Evolutionary conservation across 2,797 vertebrate species (phyloP).

Genomic region (Perodicticus potto): DNA sequence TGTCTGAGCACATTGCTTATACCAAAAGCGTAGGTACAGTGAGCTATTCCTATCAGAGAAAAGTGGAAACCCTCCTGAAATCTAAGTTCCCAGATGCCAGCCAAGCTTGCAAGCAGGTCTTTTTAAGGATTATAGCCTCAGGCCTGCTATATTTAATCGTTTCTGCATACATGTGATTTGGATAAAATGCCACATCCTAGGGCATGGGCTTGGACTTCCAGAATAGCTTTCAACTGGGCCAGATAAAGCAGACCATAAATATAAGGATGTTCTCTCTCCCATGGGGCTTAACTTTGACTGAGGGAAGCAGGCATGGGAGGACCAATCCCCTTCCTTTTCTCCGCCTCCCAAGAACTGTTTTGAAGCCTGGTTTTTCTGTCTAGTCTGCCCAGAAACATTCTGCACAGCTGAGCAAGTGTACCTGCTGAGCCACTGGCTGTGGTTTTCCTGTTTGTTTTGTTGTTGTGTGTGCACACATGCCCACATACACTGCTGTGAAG

Average conservation of each 20-base stretch:
- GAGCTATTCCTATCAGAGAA: not conserved
- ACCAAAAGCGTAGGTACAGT: not conserved
- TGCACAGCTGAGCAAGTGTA: not conserved
- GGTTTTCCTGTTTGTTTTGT: not conserved
- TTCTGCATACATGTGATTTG: not conserved
- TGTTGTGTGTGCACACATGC: not conserved
- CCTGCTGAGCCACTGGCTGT: not conserved
- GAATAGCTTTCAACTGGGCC: not conserved
- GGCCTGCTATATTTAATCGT: not conserved
- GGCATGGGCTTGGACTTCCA: not conserved
- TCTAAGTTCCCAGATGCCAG: not conserved
- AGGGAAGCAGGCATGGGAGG: not conserved
- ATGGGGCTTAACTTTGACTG: not conserved
- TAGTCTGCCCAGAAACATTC: not conserved
- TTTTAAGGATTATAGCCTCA: not conserved
- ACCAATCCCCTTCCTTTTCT: not conserved
- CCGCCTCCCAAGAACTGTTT: not conserved
- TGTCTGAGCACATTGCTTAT: not conserved
- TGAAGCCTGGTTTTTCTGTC: not conserved
- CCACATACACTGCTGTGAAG: not conserved
- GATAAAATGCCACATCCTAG: not conserved
- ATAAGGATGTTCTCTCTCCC: not conserved
- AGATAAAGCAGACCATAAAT: conserved; percentile 11
- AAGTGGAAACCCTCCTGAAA: not conserved
- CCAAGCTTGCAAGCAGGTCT: not conserved